A percentile compares a stretch with the other conserved stretches of the same genome.
These are phyloP conservation scores for Standfussiana lucernea DNA, from an alignment of 2,888 invertebrate genomes.

Conservation along the genomic window DNA sequence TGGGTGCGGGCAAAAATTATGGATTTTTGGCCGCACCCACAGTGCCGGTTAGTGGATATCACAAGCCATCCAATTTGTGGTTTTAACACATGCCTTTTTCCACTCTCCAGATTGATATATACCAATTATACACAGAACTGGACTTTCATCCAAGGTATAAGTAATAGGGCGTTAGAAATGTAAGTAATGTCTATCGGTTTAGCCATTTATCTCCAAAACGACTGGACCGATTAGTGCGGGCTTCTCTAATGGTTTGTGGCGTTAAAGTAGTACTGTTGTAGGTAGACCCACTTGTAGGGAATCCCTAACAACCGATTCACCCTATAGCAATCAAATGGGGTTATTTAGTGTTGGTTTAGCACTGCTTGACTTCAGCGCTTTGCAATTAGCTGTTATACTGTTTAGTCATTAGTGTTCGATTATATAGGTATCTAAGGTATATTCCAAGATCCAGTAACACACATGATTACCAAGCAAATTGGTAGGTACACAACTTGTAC, in stretches of 20 bases:
- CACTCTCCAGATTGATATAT: constrained; percentile 12
- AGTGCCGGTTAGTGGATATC: neutral
- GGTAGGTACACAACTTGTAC: too few relatives aligned
- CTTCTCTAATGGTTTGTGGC: constrained; percentile 58
- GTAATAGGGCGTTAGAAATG: constrained; percentile 49
- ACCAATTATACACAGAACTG: constrained; percentile 20
- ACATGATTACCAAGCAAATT: too few relatives aligned
- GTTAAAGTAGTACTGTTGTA: constrained; percentile 56
- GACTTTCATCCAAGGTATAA: constrained; percentile 42
- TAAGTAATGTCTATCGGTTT: constrained; percentile 53
- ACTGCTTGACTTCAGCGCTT: neutral
- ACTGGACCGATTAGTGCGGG: constrained; percentile 60
- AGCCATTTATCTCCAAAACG: constrained; percentile 60
- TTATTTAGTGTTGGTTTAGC: constrained; percentile 3
- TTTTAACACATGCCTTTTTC: neutral
- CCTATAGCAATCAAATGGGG: neutral
- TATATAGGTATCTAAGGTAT: too few relatives aligned
- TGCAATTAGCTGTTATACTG: neutral
- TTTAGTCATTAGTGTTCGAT: neutral
- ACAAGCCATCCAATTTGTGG: neutral
- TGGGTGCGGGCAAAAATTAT: too few relatives aligned
- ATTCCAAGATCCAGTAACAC: neutral
- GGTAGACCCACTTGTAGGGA: constrained; percentile 38
- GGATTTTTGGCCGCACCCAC: too few relatives aligned
- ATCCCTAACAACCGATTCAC: constrained; percentile 35